Conservation (phyloP, 2,113 vertebrate species). For the Lamprotornis superbus region DNA sequence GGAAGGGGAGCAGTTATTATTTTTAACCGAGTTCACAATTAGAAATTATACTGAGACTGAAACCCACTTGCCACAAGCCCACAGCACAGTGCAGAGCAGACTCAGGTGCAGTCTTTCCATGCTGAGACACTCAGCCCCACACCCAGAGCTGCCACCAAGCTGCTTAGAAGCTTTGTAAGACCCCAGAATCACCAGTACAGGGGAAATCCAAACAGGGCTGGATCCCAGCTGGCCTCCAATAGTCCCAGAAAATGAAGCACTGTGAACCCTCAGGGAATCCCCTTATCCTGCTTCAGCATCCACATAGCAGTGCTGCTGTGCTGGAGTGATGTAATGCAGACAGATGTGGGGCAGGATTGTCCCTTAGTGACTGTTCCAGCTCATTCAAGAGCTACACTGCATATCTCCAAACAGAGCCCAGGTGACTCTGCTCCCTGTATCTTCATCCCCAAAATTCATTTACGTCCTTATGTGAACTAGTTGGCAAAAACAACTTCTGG, state of each 20-base stretch:
- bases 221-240: not conserved
- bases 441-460: not conserved
- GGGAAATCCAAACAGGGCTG: not conserved
- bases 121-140: not conserved
- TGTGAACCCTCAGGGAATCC: not conserved
- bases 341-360: not conserved
- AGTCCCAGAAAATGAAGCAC: not conserved
- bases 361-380: not conserved
- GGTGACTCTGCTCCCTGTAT: not conserved
- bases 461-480: not conserved
- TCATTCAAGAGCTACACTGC: not conserved
- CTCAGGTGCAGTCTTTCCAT: accelerated
- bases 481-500: not conserved
- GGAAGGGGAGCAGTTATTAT: not conserved
- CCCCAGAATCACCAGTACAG: not conserved
- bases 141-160: not conserved
- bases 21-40: not conserved
- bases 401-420: not conserved
- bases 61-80: not conserved
- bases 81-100: not conserved
- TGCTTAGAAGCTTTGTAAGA: not conserved
- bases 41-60: not conserved
- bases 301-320: not conserved
- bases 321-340: not conserved
- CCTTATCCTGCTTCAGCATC: not conserved